A percentile compares a stretch with the other conserved stretches of the same genome.
These are phyloP conservation scores for Theristicus caerulescens DNA, from an alignment of 2,113 vertebrate species.

Conservation along the genomic window DNA sequence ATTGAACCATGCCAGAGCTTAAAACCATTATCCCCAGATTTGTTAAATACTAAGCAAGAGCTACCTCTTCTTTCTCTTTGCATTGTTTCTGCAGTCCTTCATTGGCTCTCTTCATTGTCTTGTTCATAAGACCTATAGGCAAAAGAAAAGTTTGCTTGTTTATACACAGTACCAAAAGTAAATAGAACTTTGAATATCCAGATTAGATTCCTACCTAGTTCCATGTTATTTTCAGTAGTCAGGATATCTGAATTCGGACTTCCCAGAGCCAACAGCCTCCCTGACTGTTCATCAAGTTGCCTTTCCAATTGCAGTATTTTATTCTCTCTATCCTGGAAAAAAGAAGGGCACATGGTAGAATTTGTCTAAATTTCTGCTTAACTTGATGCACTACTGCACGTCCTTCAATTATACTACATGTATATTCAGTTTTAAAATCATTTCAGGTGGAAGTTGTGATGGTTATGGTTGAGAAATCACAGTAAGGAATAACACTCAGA, in stretches of 20 bases:
- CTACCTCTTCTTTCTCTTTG: constrained; percentile 84
- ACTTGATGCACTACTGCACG: background rate
- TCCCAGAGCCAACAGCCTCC: background rate
- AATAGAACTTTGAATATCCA: background rate
- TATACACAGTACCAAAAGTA: background rate
- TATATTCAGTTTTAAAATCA: background rate
- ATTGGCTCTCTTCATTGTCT: background rate
- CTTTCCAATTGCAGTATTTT: constrained; percentile 63
- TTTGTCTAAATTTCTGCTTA: background rate
- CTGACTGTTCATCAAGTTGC: constrained; percentile 43
- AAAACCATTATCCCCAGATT: background rate
- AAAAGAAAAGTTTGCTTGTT: background rate
- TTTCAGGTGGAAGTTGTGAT: background rate
- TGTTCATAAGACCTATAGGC: background rate
- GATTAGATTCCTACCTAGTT: constrained; percentile 32
- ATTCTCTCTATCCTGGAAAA: constrained; percentile 56
- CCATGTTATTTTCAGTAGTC: background rate
- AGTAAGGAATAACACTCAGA: background rate
- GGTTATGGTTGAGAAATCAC: background rate
- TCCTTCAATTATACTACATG: background rate
- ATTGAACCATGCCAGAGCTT: background rate
- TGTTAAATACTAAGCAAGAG: background rate
- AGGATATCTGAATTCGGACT: background rate
- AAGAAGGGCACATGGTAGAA: background rate
- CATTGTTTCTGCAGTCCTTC: constrained; percentile 72